phyloP scores from a whole-genome alignment of 2,888 invertebrate species.

The Beris morrisii region DNA sequence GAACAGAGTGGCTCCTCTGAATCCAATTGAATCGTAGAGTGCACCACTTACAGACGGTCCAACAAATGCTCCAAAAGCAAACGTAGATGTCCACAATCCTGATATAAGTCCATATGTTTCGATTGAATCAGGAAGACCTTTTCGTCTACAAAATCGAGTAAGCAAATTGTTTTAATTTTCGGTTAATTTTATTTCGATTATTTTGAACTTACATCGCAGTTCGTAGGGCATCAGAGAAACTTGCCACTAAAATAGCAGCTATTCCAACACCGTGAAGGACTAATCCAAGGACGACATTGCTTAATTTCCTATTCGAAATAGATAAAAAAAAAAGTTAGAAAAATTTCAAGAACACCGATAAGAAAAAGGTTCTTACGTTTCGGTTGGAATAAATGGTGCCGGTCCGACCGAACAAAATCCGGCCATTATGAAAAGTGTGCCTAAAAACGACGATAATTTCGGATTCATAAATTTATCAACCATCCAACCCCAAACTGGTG shows the following conservation, averaged over 20 bases:
- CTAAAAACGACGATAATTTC: conserved; percentile 68
- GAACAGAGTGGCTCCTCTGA: conserved; percentile 70
- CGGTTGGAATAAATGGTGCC: conserved; percentile 70
- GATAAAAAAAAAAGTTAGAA: neutral
- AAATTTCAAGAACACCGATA: conserved; percentile 12
- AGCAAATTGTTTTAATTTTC: conserved; percentile 1
- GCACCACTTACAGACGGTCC: conserved; percentile 78
- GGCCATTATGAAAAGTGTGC: conserved; percentile 66
- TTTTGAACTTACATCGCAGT: conserved; percentile 72
- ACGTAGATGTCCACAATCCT: conserved; percentile 87
- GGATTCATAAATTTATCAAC: conserved; percentile 72
- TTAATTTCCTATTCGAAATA: conserved; percentile 59
- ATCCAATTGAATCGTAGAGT: conserved; percentile 72
- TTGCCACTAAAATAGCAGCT: conserved; percentile 81
- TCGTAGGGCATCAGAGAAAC: conserved; percentile 80
- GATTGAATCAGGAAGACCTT: conserved; percentile 79
- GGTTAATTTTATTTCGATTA: neutral
- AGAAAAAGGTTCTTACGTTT: conserved; percentile 56
- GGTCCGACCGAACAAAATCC: conserved; percentile 73
- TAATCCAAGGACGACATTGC: conserved; percentile 70
- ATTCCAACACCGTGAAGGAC: conserved; percentile 81
- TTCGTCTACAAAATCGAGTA: conserved; percentile 58
- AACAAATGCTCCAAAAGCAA: conserved; percentile 84
- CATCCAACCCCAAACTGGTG: conserved; percentile 79
- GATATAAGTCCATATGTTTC: conserved; percentile 89